A percentile compares a stretch with the other conserved stretches of the same genome.
phyloP scores from a whole-genome alignment of 2,888 invertebrate species.

The Melanostoma scalare region DNA sequence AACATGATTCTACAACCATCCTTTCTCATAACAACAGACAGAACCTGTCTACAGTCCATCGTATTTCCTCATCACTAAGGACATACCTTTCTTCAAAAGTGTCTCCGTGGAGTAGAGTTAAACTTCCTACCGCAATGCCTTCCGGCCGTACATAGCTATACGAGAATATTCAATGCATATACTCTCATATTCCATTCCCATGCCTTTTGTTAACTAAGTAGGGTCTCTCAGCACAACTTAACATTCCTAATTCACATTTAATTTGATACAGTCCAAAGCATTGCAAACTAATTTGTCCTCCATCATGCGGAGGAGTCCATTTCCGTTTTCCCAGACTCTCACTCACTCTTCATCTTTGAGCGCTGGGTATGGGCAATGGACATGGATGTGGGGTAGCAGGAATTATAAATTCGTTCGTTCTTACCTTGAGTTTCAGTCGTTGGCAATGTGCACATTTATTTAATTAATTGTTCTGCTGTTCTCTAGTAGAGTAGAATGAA shows the following conservation, averaged over 20 bases:
- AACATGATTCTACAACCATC: too few relatives aligned
- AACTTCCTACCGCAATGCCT: too few relatives aligned
- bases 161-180: too few relatives aligned
- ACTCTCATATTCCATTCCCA: too few relatives aligned
- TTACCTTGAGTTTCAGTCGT: constrained; percentile 38
- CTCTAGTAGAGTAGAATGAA: neutral
- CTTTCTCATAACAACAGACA: too few relatives aligned
- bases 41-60: too few relatives aligned
- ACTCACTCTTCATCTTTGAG: neutral
- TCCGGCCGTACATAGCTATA: too few relatives aligned
- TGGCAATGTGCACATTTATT: constrained; percentile 55
- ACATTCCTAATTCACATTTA: constrained; percentile 52
- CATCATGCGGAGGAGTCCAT: constrained; percentile 19
- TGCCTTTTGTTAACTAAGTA: too few relatives aligned
- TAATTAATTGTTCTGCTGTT: constrained; percentile 51
- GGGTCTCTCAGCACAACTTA: neutral
- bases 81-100: too few relatives aligned
- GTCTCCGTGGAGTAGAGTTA: too few relatives aligned
- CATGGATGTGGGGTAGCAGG: neutral
- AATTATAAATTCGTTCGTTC: constrained; percentile 48
- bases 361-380: neutral
- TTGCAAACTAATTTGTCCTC: constrained; percentile 33
- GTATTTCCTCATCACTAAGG: too few relatives aligned
- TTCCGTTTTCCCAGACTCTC: constrained; percentile 5
- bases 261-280: constrained; percentile 56